These are phyloP conservation scores for Pluvianellus socialis DNA, from an alignment of 2,113 vertebrate species.

Conservation along the genomic window DNA sequence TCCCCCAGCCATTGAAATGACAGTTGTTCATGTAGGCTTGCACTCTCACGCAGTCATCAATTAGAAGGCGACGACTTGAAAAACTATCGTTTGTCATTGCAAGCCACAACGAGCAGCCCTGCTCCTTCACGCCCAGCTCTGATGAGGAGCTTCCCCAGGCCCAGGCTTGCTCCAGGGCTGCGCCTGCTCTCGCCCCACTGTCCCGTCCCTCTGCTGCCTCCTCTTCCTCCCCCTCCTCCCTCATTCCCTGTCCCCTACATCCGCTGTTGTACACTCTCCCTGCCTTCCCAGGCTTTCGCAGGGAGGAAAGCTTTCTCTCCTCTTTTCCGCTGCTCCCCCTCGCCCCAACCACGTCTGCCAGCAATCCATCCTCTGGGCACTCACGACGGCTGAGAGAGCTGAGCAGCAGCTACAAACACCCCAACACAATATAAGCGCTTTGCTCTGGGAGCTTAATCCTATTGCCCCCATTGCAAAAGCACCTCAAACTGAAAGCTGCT, in stretches of 20 bases:
- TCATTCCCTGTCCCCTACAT: background rate
- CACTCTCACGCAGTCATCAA: background rate
- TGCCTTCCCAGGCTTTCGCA: background rate
- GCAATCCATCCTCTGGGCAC: background rate
- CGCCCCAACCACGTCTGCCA: background rate
- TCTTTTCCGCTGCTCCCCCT: background rate
- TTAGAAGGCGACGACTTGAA: background rate
- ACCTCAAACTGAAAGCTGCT: background rate
- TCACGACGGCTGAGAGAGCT: accelerated
- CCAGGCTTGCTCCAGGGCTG: background rate
- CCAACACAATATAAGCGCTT: background rate
- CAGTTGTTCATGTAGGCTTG: background rate
- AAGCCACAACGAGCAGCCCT: background rate
- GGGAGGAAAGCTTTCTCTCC: background rate
- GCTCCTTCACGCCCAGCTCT: background rate
- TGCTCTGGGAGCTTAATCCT: background rate
- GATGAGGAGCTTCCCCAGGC: background rate
- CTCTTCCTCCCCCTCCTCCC: background rate
- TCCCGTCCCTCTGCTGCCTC: accelerated
- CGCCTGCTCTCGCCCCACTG: background rate
- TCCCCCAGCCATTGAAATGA: background rate
- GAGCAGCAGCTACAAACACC: background rate
- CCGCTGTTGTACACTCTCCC: accelerated
- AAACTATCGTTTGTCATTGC: background rate
- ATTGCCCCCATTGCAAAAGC: background rate